phyloP scores from a whole-genome alignment of 2,888 invertebrate genomes.

The Epirrhoe tristata region DNA sequence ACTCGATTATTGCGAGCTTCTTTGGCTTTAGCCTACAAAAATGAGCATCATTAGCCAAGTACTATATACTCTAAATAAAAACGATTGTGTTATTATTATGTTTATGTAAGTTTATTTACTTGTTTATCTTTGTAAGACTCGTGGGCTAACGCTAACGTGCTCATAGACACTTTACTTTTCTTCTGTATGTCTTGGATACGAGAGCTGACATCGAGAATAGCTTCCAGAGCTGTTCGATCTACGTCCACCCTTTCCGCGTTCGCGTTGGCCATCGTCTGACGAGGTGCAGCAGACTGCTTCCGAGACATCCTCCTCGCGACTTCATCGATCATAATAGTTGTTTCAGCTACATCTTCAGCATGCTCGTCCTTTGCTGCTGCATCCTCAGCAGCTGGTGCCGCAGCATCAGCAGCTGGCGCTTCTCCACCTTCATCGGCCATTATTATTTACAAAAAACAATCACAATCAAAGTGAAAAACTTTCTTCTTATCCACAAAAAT shows the following conservation, averaged over 20 bases:
- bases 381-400: slow-evolving; percentile 42
- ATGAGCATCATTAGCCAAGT: slow-evolving; percentile 34
- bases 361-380: slow-evolving; percentile 44
- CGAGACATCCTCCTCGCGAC: slow-evolving; percentile 52
- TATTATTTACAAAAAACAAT: slow-evolving; percentile 25
- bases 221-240: slow-evolving; percentile 73
- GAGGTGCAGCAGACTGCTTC: slow-evolving; percentile 22
- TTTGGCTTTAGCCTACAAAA: slow-evolving; percentile 86
- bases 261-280: slow-evolving; percentile 13
- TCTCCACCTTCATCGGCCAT: slow-evolving; percentile 59
- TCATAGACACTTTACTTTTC: slow-evolving; percentile 75
- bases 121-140: slow-evolving; percentile 82
- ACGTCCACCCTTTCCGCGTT: slow-evolving; percentile 58
- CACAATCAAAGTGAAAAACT: slow-evolving; percentile 7
- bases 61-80: slow-evolving; percentile 53
- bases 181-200: slow-evolving; percentile 71
- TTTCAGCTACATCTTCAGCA: slow-evolving; percentile 52
- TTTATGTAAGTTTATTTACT: slow-evolving; percentile 65
- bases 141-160: slow-evolving; percentile 70
- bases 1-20: slow-evolving; percentile 84
- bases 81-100: slow-evolving; percentile 47
- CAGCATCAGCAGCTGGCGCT: slow-evolving; percentile 35
- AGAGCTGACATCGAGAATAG: slow-evolving; percentile 73
- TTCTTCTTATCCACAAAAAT: slow-evolving; percentile 13
- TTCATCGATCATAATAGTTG: slow-evolving; percentile 56